phyloP scores from a whole-genome alignment of 2,888 invertebrate genomes.

The Allolobophora icterica region DNA sequence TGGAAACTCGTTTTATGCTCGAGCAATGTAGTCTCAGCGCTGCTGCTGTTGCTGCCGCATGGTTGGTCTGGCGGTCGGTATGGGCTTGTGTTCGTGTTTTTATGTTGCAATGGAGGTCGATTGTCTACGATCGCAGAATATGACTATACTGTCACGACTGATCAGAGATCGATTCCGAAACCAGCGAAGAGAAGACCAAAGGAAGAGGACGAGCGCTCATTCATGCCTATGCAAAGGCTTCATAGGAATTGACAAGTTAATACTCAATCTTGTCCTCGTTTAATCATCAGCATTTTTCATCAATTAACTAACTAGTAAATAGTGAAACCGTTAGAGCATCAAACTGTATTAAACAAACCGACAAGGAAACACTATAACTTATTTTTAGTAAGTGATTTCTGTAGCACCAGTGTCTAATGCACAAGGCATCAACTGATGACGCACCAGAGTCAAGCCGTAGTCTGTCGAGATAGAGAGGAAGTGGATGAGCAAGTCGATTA shows the following conservation, averaged over 20 bases:
- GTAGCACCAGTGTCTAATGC: no score
- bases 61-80: not conserved
- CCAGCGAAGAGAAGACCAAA: not conserved
- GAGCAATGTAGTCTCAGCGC: not conserved
- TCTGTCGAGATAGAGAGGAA: no score
- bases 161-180: not conserved
- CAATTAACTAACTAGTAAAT: not conserved
- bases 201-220: not conserved
- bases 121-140: not conserved
- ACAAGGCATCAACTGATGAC: no score
- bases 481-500: no score
- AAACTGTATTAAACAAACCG: not conserved
- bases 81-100: not conserved
- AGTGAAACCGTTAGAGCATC: not conserved
- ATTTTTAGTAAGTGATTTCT: not conserved
- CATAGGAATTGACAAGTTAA: not conserved
- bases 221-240: not conserved
- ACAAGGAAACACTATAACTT: not conserved
- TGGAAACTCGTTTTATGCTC: not conserved
- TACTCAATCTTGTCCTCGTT: not conserved
- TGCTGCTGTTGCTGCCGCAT: no score
- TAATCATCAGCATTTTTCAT: not conserved
- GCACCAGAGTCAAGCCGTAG: no score
- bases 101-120: not conserved
- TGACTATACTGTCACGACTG: not conserved